Percentiles rank a stretch among this genome's conserved stretches.
phyloP scores from a whole-genome alignment of 2,888 invertebrate species.

The Lamellibrachia columna region DNA sequence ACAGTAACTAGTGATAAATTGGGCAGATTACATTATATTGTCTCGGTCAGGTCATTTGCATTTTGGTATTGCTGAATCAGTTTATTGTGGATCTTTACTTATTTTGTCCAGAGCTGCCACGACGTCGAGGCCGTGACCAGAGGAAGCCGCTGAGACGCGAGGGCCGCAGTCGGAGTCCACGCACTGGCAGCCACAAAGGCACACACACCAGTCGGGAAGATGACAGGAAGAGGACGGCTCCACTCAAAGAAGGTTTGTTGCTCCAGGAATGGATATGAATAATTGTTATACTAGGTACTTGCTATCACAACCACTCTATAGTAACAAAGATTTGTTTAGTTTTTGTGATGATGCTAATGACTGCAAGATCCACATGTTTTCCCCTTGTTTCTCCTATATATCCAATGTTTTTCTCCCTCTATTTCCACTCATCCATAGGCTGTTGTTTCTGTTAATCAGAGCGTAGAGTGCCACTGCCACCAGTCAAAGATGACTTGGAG shows the following conservation, averaged over 20 bases:
- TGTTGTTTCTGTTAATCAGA: not conserved
- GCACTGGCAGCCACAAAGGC: not conserved
- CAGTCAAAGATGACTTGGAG: not conserved
- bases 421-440: too few relatives aligned
- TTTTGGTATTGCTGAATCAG: too few relatives aligned
- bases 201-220: constrained; percentile 68
- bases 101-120: not conserved
- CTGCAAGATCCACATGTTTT: too few relatives aligned
- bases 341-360: too few relatives aligned
- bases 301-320: too few relatives aligned
- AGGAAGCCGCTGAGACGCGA: constrained; percentile 40
- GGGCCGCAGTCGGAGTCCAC: constrained; percentile 1
- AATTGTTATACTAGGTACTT: too few relatives aligned
- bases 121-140: constrained; percentile 43
- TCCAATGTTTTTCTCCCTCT: too few relatives aligned
- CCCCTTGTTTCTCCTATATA: too few relatives aligned
- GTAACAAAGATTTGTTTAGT: too few relatives aligned
- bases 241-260: constrained; percentile 29
- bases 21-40: too few relatives aligned
- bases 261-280: not conserved
- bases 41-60: too few relatives aligned
- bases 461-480: not conserved
- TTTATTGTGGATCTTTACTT: not conserved
- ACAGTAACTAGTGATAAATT: too few relatives aligned
- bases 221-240: constrained; percentile 50